Conservation (phyloP, 2,888 invertebrate species). For the Pristionchus maxplancki region DNA sequence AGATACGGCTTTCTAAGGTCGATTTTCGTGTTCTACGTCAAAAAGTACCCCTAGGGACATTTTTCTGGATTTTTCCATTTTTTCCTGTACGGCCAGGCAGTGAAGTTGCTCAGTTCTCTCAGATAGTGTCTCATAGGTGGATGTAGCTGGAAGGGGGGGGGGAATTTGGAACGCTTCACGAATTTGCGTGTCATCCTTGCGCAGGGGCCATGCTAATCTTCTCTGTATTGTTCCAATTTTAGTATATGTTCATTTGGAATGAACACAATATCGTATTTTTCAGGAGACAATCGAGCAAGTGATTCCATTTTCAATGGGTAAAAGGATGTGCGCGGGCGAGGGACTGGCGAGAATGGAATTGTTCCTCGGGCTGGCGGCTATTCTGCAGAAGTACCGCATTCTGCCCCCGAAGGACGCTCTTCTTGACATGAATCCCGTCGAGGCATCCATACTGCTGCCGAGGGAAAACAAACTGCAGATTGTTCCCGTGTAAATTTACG, state of each 20-base stretch:
- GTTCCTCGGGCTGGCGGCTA: conserved; percentile 9
- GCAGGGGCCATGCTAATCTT: conserved; percentile 10
- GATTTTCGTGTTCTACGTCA: too few species aligned
- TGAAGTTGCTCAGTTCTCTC: too few species aligned
- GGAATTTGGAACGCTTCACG: background rate
- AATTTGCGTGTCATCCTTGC: conserved; percentile 7
- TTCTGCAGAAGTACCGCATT: conserved; percentile 36
- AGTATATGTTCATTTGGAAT: conserved; percentile 24
- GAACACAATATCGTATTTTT: background rate
- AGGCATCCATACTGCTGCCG: background rate
- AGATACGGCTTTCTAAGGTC: too few species aligned
- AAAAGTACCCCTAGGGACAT: too few species aligned
- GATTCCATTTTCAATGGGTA: conserved; percentile 6
- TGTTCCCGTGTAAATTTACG: background rate
- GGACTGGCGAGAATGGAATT: conserved; percentile 45
- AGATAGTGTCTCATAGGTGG: too few species aligned
- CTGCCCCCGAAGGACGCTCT: background rate
- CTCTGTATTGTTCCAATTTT: conserved; percentile 24
- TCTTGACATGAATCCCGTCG: background rate
- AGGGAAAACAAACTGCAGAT: background rate
- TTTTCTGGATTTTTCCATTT: too few species aligned
- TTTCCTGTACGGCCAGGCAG: too few species aligned
- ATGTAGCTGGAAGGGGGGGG: too few species aligned
- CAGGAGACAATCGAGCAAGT: background rate
- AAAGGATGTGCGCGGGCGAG: conserved; percentile 35